A percentile compares a stretch with the other conserved stretches of the same genome.
phyloP scores from a whole-genome alignment of 2,113 vertebrate species.

The Forbesichthys agassizii region DNA sequence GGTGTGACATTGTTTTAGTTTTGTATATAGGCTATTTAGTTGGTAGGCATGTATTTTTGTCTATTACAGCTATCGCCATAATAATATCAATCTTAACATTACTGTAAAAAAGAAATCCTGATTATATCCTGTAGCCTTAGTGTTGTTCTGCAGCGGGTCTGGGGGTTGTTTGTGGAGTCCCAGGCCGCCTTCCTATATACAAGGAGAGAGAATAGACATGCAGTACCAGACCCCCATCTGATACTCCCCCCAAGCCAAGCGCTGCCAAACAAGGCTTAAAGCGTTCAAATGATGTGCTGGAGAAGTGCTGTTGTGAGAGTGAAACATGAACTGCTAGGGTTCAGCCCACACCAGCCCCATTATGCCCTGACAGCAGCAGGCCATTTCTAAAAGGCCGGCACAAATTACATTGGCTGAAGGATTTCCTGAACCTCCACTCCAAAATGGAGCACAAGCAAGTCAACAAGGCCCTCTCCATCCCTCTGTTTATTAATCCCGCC shows the following conservation, averaged over 20 bases:
- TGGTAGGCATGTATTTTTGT: too few species aligned
- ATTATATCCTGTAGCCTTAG: too few species aligned
- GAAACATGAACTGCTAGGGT: constrained; percentile 13
- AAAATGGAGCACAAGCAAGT: constrained; percentile 27
- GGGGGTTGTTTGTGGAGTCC: too few species aligned
- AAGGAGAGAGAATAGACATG: neutral
- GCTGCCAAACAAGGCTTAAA: constrained; percentile 6
- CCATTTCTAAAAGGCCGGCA: constrained; percentile 26
- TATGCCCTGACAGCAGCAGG: constrained; percentile 18
- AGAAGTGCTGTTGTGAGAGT: constrained; percentile 9
- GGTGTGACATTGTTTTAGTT: too few species aligned
- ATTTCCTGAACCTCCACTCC: constrained; percentile 43
- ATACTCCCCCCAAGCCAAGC: neutral
- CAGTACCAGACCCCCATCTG: constrained; percentile 10
- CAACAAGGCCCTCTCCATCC: constrained; percentile 6
- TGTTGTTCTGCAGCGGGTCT: too few species aligned
- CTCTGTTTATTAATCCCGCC: constrained; percentile 29
- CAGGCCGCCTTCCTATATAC: too few species aligned
- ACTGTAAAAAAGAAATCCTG: too few species aligned
- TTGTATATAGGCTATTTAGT: too few species aligned
- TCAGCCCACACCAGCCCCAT: constrained; percentile 15
- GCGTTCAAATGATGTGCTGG: neutral
- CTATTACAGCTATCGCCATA: too few species aligned
- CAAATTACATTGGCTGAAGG: constrained; percentile 33
- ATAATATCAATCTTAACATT: too few species aligned